Evolutionary conservation across 2,113 vertebrate species (phyloP), one percentile per base, ranked within the genome.

Genomic region (Pluvialis apricaria): DNA sequence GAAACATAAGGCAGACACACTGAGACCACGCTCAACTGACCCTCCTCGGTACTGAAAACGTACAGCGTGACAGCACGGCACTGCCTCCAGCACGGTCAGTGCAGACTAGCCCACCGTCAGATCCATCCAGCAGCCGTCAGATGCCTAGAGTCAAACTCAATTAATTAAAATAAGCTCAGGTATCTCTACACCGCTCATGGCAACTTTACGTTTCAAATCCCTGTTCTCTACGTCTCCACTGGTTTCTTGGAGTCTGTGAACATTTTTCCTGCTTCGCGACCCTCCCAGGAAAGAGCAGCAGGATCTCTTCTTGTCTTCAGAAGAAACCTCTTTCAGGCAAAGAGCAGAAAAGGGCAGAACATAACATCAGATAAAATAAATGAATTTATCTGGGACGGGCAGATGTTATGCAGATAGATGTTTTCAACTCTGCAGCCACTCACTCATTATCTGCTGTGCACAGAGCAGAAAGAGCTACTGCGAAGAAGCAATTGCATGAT

Each of bases 41-140:
- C 31, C 78, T 64, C 17, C 32, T 38, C 0, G 0, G 60, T 15
- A 26, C 42, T 15, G 17, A 42, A 70, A 68, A 70, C 0, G 3
- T 0, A 15, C 0, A 6, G 40, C 0, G 0, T 15, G 66, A 64
- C 54, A 82, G 62, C 47, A 60, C 28, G 47, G 58, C 44, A 6
- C 52, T 36, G 54, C 58, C 71, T 44, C 49, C 61, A 79, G 87
- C 78, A 51, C 0, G 0, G 60, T 17, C n/a, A n/a, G n/a, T n/a
- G n/a, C n/a, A 31, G 44, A 19, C 1, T 0, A 80, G 28, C 15
- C 52, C 77, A 87, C 32, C 4, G 2, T 15, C 22, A 82, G 54
- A 45, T 87, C 42, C 42, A 52, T 18, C 19, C 57, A 79, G 42
- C 26, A 55, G 38, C 38, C n/a, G 14, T 4, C 32, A 55, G 32